Conservation (phyloP, 2,797 vertebrate species). For the Prionace glauca region DNA sequence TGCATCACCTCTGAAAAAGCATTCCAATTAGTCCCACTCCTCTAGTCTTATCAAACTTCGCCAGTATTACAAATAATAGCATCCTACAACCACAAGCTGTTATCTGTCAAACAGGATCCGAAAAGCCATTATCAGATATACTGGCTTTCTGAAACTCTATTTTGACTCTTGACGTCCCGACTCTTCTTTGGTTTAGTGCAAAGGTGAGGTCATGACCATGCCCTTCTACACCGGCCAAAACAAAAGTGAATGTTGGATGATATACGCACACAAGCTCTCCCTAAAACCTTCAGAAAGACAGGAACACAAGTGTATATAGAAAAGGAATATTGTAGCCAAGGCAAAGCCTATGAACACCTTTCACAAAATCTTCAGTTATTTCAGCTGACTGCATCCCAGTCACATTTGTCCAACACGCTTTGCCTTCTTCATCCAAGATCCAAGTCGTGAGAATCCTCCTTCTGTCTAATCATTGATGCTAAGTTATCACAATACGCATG, state of each 20-base stretch:
- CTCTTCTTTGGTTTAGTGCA: neutral
- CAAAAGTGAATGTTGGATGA: neutral
- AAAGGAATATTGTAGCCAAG: neutral
- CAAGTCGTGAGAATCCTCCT: too few relatives aligned
- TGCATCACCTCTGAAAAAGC: neutral
- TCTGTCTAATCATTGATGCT: too few relatives aligned
- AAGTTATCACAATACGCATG: too few relatives aligned
- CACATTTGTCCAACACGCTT: neutral
- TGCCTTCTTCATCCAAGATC: neutral
- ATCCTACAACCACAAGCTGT: neutral
- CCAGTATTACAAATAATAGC: neutral
- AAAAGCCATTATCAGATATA: neutral
- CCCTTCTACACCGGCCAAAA: neutral
- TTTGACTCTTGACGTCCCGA: neutral
- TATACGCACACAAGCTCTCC: neutral
- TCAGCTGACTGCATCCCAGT: too few relatives aligned
- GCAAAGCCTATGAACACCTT: neutral
- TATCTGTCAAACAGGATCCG: neutral
- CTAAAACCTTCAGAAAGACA: too few relatives aligned
- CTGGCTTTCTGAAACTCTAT: neutral
- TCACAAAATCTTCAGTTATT: neutral
- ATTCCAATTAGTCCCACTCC: neutral
- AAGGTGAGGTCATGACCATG: neutral
- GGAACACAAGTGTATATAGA: neutral
- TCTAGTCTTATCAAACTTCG: neutral